Base-by-base conservation (phyloP, 2,888 invertebrate genomes). In the Rotaria magnacalcarata region DNA sequence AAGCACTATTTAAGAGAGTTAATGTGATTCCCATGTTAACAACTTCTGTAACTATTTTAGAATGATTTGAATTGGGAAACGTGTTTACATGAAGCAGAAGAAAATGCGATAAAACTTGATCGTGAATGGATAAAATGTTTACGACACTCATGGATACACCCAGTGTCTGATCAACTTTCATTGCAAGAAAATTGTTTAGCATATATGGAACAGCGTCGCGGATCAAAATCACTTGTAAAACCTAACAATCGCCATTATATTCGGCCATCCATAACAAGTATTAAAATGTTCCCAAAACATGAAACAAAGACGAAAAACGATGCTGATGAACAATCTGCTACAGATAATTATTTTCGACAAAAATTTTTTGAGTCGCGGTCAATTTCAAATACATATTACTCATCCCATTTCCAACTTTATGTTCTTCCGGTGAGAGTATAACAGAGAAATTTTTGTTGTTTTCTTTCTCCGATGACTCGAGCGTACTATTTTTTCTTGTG, bases 351-450 rank as follows among this genome's bases (percentile, higher is more conserved):
- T 8, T 34, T 19, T 67, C 67, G 27, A 34, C 80, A 80, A 47
- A 80, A 24, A 47, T 80, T 80, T 80, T 0, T 80, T 24, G n/a
- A 80, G 47, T 47, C 24, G 11, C 80, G 80, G 24, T 80, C n/a
- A n/a, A 47, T 11, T 80, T 47, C 24, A 14, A 47, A 24, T 75
- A 75, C 43, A 3, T 47, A 47, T 11, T 10, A 80, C 47, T 47
- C 47, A 11, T 34, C 67, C 7, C 34, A 67, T 41, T 67, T 67
- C 67, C 67, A 16, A 47, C n/a, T 80, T 24, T 80, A 80, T 47
- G 47, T 80, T 24, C 47, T 80, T 47, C 80, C 80, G 80, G 80
- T 80, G 80, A 80, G 21, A 47, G 80, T 80, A 5, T 80, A 80
- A 80, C 34, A 34, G 4, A 27, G 34, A 34, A 7, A 19, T 19